Base-by-base conservation (phyloP, 1,140 invertebrate species). In the Rhizoglyphus robini region DNA sequence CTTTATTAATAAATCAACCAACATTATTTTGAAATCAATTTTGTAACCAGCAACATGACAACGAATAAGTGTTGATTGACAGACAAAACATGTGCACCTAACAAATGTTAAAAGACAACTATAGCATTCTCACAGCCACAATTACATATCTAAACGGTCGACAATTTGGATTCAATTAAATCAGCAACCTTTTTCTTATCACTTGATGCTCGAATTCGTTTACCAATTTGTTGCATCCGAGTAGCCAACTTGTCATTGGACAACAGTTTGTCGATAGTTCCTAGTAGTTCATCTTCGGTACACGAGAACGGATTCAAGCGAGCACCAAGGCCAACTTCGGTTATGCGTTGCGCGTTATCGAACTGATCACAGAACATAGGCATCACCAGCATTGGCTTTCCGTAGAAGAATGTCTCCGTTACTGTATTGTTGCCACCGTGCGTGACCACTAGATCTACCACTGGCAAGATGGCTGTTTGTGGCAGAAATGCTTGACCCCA, bases 281-380 rank as follows among this genome's bases (percentile, higher is more conserved):
- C 23, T 8, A 67, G 32, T n/a, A 67, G 18, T 41, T 67, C 30
- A 32, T 66, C 34, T n/a, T 66, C 59, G 11, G 66, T 57, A 29
- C 27, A 67, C 4, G 13, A 4, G 30, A 30, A 36, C 13, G 62
- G 65, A 65, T 66, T 67, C 4, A 67, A 11, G 8, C 65, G 57
- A 4, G 13, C 5, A 8, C 65, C 65, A 30, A 65, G 51, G 31
- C 57, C 65, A 32, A 27, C 4, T 65, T 65, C 65, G 30, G 48
- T n/a, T 13, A 65, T 51, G 23, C 69, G 60, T 25, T 62, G 47
- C 5, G 69, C 70, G 47, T 72, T 74, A 51, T 64, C 62, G n/a
- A 32, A 51, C 48, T 67, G 65, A 68, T 67, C 66, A 27, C 36
- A 3, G 67, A 67, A 67, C 5, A 30, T 4, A 31, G 65, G 60